phyloP scores from a whole-genome alignment of 1,140 invertebrate species.

The Tigriopus japonicus region DNA sequence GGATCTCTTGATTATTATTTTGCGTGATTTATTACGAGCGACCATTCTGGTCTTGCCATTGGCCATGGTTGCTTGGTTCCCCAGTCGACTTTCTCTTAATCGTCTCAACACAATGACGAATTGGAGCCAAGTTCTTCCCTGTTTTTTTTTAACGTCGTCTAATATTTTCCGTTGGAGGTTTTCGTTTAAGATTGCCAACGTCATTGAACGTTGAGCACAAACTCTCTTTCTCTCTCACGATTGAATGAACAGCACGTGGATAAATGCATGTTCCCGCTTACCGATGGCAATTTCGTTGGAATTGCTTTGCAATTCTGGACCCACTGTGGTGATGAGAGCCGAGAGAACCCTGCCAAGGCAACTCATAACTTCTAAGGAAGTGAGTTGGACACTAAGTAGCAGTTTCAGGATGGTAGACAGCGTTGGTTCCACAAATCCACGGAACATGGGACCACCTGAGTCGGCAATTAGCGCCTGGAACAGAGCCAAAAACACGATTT shows the following conservation, averaged over 20 bases:
- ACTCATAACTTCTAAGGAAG: slow-evolving; percentile 77
- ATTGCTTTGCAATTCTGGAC: slow-evolving; percentile 80
- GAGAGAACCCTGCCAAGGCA: slow-evolving; percentile 83
- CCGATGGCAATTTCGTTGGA: not conserved
- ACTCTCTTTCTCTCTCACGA: not conserved
- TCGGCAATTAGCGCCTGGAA: slow-evolving; percentile 66
- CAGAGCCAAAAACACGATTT: too few relatives aligned
- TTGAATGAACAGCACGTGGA: not conserved
- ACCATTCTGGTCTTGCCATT: too few relatives aligned
- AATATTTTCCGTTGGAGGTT: too few relatives aligned
- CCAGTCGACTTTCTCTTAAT: too few relatives aligned
- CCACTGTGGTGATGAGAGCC: slow-evolving; percentile 88
- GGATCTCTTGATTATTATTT: too few relatives aligned
- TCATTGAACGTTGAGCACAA: too few relatives aligned
- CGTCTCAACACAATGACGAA: too few relatives aligned
- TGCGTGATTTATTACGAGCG: too few relatives aligned
- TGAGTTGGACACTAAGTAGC: slow-evolving; percentile 66
- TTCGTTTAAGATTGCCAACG: too few relatives aligned
- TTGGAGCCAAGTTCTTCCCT: too few relatives aligned
- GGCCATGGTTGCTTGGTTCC: too few relatives aligned
- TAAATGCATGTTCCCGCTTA: not conserved
- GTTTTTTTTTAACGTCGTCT: too few relatives aligned
- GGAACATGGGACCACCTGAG: slow-evolving; percentile 94
- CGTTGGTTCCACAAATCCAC: slow-evolving; percentile 85
- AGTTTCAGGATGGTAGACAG: slow-evolving; percentile 71